A percentile compares a stretch with the other conserved stretches of the same genome.
Evolutionary conservation across 53 echinoderm and acorn worm species (phyloP).

Genomic region (Paracentrotus lividus): DNA sequence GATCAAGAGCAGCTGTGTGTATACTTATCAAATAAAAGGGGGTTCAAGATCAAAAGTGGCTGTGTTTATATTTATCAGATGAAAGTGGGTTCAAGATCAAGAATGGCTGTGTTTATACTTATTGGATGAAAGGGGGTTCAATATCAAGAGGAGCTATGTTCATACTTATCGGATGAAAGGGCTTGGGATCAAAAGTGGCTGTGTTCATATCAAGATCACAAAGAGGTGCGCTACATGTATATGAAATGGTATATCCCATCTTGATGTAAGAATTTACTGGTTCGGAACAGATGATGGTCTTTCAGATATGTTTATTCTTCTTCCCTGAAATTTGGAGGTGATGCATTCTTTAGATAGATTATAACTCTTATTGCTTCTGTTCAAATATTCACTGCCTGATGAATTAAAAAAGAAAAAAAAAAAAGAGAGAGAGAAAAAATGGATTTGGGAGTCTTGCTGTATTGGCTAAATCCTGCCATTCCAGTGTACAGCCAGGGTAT

Average conservation of each 20-base stretch:
- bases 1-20: too few relatives aligned
- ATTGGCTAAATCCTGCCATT: background rate
- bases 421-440: too few relatives aligned
- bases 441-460: too few relatives aligned
- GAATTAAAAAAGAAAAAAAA: background rate
- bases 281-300: background rate
- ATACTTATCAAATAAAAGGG: too few relatives aligned
- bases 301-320: too few relatives aligned
- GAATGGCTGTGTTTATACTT: background rate
- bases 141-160: too few relatives aligned
- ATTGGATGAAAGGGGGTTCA: too few relatives aligned
- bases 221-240: background rate
- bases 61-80: too few relatives aligned
- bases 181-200: background rate
- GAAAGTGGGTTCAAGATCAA: background rate
- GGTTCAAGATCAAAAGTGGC: too few relatives aligned
- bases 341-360: background rate
- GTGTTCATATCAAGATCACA: background rate
- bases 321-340: background rate
- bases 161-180: too few relatives aligned
- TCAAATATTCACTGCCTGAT: background rate
- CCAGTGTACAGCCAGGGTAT: background rate
- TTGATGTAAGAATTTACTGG: background rate
- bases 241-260: background rate
- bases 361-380: background rate